Percentiles rank a stretch among this genome's conserved stretches.
Conservation (phyloP, 2,888 invertebrate species). For the Heteropelma amictum region DNA sequence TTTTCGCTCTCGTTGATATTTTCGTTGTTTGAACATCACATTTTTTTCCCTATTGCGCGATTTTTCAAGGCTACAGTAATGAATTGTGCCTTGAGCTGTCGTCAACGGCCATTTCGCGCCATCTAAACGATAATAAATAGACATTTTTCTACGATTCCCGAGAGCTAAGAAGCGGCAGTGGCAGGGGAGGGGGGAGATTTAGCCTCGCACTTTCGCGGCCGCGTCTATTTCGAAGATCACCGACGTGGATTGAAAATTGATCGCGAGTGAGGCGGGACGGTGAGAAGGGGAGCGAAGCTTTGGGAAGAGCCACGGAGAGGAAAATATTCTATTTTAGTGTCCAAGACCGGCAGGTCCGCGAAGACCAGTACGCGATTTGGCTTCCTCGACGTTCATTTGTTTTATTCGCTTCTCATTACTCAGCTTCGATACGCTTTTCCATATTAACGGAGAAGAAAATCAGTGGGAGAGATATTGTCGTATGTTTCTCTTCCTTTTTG, state of each 20-base stretch:
- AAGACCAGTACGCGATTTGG: slow-evolving; percentile 72
- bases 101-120: too few species aligned
- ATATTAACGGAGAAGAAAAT: not conserved
- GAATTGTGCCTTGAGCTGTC: too few species aligned
- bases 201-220: slow-evolving; percentile 34
- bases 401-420: slow-evolving; percentile 9
- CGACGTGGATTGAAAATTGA: not conserved
- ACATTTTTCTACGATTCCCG: slow-evolving; percentile 46
- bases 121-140: slow-evolving; percentile 21
- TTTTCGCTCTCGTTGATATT: too few species aligned
- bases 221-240: slow-evolving; percentile 43
- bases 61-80: too few species aligned
- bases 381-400: slow-evolving; percentile 65
- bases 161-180: not conserved
- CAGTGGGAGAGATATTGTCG: not conserved
- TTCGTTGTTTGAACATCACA: too few species aligned
- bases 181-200: slow-evolving; percentile 41
- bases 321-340: slow-evolving; percentile 73
- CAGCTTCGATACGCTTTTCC: too few species aligned
- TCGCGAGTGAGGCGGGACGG: slow-evolving; percentile 28
- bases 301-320: slow-evolving; percentile 54
- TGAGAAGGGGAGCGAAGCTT: slow-evolving; percentile 37
- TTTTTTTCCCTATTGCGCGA: too few species aligned
- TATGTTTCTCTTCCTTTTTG: too few species aligned
- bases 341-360: slow-evolving; percentile 66